A percentile compares a stretch with the other conserved stretches of the same genome.
Evolutionary conservation across 1,140 invertebrate genomes (phyloP).

Genomic region (Vollenhovia emeryi): DNA sequence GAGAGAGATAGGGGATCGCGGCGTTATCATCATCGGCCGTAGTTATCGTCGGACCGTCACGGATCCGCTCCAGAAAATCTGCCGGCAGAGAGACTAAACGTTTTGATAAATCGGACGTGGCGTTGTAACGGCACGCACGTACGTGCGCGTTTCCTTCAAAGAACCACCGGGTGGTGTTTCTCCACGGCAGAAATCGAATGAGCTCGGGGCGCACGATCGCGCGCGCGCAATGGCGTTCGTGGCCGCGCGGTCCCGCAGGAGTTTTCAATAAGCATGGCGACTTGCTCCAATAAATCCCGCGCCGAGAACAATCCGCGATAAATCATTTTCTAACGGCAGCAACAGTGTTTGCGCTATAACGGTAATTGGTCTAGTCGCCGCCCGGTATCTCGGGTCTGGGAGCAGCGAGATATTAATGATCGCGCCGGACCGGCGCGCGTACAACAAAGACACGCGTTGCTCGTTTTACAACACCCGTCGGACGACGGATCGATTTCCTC

Average conservation of each 20-base stretch:
- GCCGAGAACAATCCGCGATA: slow-evolving; percentile 65
- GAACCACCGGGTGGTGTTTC: background rate
- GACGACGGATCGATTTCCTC: slow-evolving; percentile 58
- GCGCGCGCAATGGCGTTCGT: background rate
- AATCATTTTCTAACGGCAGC: slow-evolving; percentile 70
- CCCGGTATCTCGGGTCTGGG: slow-evolving; percentile 52
- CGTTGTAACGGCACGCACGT: slow-evolving; percentile 15
- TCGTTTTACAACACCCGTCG: slow-evolving; percentile 45
- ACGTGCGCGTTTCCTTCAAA: slow-evolving; percentile 3
- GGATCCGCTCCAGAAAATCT: slow-evolving; percentile 32
- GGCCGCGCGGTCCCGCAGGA: slow-evolving; percentile 5
- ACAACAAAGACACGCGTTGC: slow-evolving; percentile 56
- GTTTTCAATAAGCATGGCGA: slow-evolving; percentile 36
- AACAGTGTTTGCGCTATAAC: slow-evolving; percentile 67
- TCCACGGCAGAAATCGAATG: slow-evolving; percentile 1
- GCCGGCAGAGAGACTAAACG: background rate
- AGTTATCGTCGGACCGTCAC: slow-evolving; percentile 14
- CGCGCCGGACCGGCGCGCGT: slow-evolving; percentile 7
- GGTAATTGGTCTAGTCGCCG: slow-evolving; percentile 72
- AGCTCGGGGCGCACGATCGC: background rate
- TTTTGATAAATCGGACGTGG: slow-evolving; percentile 22
- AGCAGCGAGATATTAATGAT: slow-evolving; percentile 68
- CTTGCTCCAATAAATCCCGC: slow-evolving; percentile 68
- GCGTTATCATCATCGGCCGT: background rate
- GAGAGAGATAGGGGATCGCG: too few relatives aligned